Conservation (phyloP, 1,140 invertebrate genomes). For the Popillia japonica region DNA sequence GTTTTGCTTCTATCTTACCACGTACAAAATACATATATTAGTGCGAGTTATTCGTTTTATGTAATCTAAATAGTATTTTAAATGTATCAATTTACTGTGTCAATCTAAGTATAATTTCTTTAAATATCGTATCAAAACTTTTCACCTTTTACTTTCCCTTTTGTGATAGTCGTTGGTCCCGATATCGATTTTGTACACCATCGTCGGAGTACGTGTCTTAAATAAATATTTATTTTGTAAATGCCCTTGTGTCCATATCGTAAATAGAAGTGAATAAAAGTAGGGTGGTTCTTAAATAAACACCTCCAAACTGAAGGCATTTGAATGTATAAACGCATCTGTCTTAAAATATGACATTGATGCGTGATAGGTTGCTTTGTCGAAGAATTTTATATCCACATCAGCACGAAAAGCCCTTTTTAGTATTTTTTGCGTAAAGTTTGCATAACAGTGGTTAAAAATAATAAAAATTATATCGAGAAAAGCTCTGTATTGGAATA, state of each 20-base stretch:
- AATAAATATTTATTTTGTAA: constrained; percentile 53
- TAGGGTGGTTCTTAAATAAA: constrained; percentile 48
- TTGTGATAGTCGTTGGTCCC: background rate
- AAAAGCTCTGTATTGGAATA: too few relatives aligned
- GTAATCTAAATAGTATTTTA: too few relatives aligned
- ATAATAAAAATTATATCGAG: too few relatives aligned
- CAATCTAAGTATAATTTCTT: background rate
- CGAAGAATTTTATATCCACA: too few relatives aligned
- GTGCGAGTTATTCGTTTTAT: too few relatives aligned
- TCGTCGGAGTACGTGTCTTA: constrained; percentile 40
- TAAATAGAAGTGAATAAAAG: constrained; percentile 43
- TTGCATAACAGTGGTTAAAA: too few relatives aligned
- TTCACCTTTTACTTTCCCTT: background rate
- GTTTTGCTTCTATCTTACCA: too few relatives aligned
- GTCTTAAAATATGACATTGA: background rate
- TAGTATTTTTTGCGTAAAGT: too few relatives aligned
- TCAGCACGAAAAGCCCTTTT: too few relatives aligned
- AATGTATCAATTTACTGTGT: too few relatives aligned
- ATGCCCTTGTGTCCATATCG: constrained; percentile 47
- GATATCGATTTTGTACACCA: constrained; percentile 42
- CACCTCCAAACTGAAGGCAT: constrained; percentile 26
- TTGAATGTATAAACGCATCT: constrained; percentile 32
- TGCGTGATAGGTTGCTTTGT: background rate
- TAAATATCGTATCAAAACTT: background rate
- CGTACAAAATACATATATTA: too few relatives aligned